Evolutionary conservation across 1,140 invertebrate genomes (phyloP).

Genomic region (Spodoptera frugiperda): DNA sequence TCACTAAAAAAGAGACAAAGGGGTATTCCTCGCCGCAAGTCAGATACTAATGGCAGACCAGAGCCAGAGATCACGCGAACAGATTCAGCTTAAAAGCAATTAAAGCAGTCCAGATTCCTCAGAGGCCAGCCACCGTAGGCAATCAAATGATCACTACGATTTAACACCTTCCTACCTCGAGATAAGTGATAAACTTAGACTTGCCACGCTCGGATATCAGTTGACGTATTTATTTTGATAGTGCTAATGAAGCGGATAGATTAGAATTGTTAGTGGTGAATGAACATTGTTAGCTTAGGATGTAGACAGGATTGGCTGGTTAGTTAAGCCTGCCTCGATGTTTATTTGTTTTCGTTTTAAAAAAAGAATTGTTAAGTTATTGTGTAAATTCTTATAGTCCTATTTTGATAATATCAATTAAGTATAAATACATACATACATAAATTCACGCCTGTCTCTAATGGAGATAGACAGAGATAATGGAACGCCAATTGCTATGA

Average conservation of each 20-base stretch:
- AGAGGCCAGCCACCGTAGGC: constrained; percentile 64
- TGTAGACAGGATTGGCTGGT: neutral
- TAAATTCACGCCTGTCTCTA: too few species aligned
- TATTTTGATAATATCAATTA: too few species aligned
- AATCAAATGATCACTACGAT: constrained; percentile 77
- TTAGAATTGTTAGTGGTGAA: constrained; percentile 28
- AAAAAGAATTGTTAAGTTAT: neutral
- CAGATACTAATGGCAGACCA: constrained; percentile 72
- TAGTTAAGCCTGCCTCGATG: neutral
- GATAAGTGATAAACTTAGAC: constrained; percentile 66
- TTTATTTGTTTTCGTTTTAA: neutral
- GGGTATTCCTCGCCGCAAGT: constrained; percentile 60
- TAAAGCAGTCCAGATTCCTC: constrained; percentile 70
- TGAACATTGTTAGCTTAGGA: constrained; percentile 35
- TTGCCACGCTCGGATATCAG: constrained; percentile 42
- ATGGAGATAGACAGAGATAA: too few species aligned
- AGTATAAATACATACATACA: too few species aligned
- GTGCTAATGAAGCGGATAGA: constrained; percentile 44
- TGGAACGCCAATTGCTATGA: too few species aligned
- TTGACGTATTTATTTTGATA: constrained; percentile 49
- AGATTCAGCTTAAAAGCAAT: constrained; percentile 69
- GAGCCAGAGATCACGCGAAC: constrained; percentile 64
- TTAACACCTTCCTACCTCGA: constrained; percentile 76
- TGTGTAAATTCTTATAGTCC: neutral
- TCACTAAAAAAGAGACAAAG: constrained; percentile 65